Evolutionary conservation across 2,888 invertebrate species (phyloP).

Genomic region (Strigamia maritima): DNA sequence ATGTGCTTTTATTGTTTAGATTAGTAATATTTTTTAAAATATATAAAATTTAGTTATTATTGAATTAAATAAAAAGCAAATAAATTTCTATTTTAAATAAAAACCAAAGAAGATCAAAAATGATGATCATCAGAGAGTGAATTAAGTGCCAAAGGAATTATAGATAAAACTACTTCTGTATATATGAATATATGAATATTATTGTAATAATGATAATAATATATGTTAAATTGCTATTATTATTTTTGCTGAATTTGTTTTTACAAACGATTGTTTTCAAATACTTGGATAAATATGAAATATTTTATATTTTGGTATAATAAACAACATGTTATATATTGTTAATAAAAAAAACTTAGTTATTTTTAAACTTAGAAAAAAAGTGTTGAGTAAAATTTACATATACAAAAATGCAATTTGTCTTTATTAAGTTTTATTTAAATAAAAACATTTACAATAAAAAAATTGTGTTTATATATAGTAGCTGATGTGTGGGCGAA

Average conservation of each 20-base stretch:
- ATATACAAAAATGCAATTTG: neutral
- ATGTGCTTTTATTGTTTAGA: neutral
- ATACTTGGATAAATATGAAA: neutral
- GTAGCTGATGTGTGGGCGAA: constrained; percentile 1
- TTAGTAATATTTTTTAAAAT: neutral
- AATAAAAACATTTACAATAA: neutral
- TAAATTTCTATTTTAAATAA: neutral
- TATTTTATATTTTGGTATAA: neutral
- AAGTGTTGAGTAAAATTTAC: neutral
- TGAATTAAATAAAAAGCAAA: neutral
- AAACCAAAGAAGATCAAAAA: neutral
- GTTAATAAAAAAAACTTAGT: neutral
- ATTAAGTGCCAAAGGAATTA: constrained; percentile 20
- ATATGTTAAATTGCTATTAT: constrained; percentile 24
- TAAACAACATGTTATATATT: no score
- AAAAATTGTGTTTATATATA: neutral
- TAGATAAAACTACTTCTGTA: neutral
- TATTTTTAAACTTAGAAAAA: neutral
- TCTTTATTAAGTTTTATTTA: neutral
- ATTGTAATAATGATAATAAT: neutral
- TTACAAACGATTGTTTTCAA: neutral
- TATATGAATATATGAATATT: constrained; percentile 13
- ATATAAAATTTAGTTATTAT: neutral
- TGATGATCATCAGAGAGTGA: neutral
- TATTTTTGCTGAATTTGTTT: neutral